Evolutionary conservation across 37 sponge, comb jelly and placozoan genomes (phyloP).

Genomic region (Bolinopsis microptera): DNA sequence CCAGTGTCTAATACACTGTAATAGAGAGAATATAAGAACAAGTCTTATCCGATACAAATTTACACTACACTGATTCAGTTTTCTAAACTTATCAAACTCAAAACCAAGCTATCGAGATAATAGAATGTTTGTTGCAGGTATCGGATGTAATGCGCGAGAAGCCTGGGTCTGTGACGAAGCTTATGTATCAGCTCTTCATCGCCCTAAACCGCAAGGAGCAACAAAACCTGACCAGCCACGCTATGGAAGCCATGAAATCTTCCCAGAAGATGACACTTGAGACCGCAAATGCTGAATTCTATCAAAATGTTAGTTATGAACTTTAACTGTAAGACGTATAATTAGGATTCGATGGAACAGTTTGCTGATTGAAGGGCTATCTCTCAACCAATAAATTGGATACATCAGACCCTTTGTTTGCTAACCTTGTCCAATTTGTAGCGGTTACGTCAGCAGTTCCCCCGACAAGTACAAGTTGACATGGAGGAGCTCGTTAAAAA

Average conservation of each 20-base stretch:
- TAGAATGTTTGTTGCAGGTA: conserved; percentile 75
- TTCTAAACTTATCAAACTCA: too few relatives aligned
- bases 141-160: conserved; percentile 79
- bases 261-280: conserved; percentile 74
- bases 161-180: conserved; percentile 76
- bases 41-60: too few relatives aligned
- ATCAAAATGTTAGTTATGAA: conserved; percentile 67
- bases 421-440: conserved; percentile 3
- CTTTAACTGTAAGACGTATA: not conserved
- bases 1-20: too few relatives aligned
- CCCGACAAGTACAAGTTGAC: conserved; percentile 83
- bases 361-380: not conserved
- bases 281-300: conserved; percentile 71
- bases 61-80: too few relatives aligned
- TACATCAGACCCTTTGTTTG: not conserved
- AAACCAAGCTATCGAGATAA: too few relatives aligned
- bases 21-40: too few relatives aligned
- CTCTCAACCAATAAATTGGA: not conserved
- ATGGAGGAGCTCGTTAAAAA: conserved; percentile 78
- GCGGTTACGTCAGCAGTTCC: conserved; percentile 79
- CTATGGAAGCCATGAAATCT: conserved; percentile 75
- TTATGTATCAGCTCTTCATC: conserved; percentile 86
- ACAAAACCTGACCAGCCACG: conserved; percentile 74
- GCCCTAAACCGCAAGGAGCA: conserved; percentile 84
- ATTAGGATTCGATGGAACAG: not conserved